Conservation (phyloP, 2,797 vertebrate genomes). For the Melopsittacus undulatus region DNA sequence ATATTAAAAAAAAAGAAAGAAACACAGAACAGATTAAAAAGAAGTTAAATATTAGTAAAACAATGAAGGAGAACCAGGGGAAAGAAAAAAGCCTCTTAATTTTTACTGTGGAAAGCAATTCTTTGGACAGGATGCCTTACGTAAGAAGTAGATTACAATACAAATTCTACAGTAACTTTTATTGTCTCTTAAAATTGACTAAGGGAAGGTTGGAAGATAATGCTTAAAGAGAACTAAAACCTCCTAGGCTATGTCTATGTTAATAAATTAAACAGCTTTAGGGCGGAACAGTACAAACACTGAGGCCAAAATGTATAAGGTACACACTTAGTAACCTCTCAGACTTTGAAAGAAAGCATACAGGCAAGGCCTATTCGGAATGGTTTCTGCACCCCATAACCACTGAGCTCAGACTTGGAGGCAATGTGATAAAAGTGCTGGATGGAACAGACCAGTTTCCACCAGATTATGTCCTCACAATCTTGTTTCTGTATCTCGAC, state of each 20-base stretch:
- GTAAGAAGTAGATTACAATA: not conserved
- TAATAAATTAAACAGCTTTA: not conserved
- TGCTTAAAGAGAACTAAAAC: not conserved
- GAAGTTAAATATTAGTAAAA: not conserved
- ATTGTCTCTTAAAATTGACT: not conserved
- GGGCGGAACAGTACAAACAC: not conserved
- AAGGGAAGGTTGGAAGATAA: not conserved
- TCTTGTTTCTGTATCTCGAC: not conserved
- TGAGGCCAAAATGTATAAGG: not conserved
- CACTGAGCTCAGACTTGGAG: not conserved
- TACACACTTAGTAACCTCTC: not conserved
- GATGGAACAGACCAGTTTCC: not conserved
- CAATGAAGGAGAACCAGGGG: not conserved
- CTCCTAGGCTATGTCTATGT: not conserved
- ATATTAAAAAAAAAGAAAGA: too few species aligned
- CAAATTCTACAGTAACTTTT: not conserved
- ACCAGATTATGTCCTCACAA: not conserved
- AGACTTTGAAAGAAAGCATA: not conserved
- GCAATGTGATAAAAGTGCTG: not conserved
- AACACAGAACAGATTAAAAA: not conserved
- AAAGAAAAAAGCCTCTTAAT: not conserved
- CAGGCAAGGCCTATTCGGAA: not conserved
- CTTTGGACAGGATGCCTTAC: not conserved
- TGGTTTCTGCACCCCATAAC: not conserved
- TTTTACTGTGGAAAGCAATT: not conserved